phyloP scores from a whole-genome alignment of 2,797 vertebrate species.

The Acanthopagrus latus region DNA sequence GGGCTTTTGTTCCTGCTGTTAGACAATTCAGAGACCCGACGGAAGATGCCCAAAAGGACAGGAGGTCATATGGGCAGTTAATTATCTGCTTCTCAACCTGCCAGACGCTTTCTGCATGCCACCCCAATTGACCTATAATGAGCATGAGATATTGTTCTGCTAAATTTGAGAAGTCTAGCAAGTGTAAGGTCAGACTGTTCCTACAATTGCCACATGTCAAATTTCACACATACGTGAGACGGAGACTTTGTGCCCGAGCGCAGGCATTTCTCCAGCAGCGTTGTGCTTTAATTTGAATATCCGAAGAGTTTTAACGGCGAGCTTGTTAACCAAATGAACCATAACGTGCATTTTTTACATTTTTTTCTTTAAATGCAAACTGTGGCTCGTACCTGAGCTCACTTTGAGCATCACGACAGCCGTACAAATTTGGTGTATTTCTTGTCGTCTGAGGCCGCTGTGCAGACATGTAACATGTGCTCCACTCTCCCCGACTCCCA shows the following conservation, averaged over 20 bases:
- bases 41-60: constrained; percentile 73
- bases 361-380: background rate
- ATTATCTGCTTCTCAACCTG: constrained; percentile 72
- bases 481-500: constrained; percentile 63
- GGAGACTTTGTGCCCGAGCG: constrained; percentile 51
- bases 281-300: constrained; percentile 28
- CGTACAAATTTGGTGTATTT: constrained; percentile 25
- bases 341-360: background rate
- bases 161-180: constrained; percentile 65
- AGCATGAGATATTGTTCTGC: constrained; percentile 68
- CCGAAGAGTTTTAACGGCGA: background rate
- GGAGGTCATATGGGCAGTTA: constrained; percentile 74
- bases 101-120: constrained; percentile 64
- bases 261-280: constrained; percentile 55
- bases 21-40: constrained; percentile 69
- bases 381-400: constrained; percentile 20
- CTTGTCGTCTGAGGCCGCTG: constrained; percentile 46
- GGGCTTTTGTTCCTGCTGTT: constrained; percentile 75
- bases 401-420: constrained; percentile 6
- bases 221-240: constrained; percentile 68
- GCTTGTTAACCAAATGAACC: background rate
- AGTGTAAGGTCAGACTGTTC: constrained; percentile 62
- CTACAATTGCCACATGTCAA: constrained; percentile 63
- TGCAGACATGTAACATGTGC: constrained; percentile 72
- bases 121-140: constrained; percentile 67